phyloP scores from a whole-genome alignment of 2,888 invertebrate species.

The Diarsia mendica region DNA sequence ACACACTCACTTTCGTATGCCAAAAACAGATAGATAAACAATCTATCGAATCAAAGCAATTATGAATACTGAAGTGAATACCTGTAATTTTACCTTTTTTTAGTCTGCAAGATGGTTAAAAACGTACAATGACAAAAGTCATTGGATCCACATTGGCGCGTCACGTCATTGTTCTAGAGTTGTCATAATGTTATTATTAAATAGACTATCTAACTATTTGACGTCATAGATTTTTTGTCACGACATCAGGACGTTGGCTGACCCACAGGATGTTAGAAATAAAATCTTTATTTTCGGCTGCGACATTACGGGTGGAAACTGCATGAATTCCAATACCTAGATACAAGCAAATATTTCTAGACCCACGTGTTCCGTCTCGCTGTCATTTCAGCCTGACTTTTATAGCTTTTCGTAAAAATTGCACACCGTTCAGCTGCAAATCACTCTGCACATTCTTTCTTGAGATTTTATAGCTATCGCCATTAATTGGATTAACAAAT shows the following conservation, averaged over 20 bases:
- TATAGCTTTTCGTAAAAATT: slow-evolving; percentile 50
- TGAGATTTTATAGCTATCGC: slow-evolving; percentile 43
- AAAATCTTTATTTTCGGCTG: neutral
- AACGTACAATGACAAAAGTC: neutral
- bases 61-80: no score
- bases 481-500: slow-evolving; percentile 51
- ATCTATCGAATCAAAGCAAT: no score
- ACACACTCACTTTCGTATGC: no score
- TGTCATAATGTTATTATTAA: neutral
- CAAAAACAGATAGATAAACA: no score
- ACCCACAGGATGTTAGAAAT: neutral
- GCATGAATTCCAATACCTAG: neutral
- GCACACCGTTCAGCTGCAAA: slow-evolving; percentile 49
- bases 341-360: slow-evolving; percentile 16
- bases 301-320: neutral
- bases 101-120: neutral
- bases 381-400: slow-evolving; percentile 48
- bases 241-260: neutral
- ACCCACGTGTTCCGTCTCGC: slow-evolving; percentile 27
- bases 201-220: neutral
- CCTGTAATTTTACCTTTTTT: neutral
- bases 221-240: neutral
- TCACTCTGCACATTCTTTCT: slow-evolving; percentile 47
- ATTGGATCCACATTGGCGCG: neutral
- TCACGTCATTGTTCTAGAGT: neutral